Conservation (phyloP, 1,140 invertebrate species). For the Drosophila triauraria region DNA sequence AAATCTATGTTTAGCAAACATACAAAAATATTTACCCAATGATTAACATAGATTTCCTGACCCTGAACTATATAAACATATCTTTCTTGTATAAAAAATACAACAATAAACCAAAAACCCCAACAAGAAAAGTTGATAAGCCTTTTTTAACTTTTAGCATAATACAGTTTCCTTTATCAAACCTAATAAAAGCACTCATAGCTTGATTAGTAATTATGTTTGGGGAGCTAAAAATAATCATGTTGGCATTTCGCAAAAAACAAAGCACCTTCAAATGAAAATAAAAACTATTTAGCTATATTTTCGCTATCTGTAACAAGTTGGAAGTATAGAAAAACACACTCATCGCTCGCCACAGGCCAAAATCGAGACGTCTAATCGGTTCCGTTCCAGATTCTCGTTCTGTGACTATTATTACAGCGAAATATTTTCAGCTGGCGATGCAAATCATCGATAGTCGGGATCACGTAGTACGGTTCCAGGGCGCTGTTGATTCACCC, state of each 20-base stretch:
- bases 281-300: no score
- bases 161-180: not conserved
- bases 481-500: slow-evolving; percentile 44
- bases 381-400: slow-evolving; percentile 49
- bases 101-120: not conserved
- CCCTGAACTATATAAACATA: not conserved
- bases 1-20: not conserved
- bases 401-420: slow-evolving; percentile 48
- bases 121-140: no score
- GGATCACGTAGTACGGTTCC: slow-evolving; percentile 37
- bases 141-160: no score
- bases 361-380: slow-evolving; percentile 44
- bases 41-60: not conserved
- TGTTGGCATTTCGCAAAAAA: no score
- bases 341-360: slow-evolving; percentile 28
- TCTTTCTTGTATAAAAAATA: no score
- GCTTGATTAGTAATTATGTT: not conserved
- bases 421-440: slow-evolving; percentile 27
- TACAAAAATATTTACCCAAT: not conserved
- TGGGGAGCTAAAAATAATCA: no score
- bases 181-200: not conserved
- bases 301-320: slow-evolving; percentile 1
- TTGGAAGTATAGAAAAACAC: not conserved
- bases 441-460: slow-evolving; percentile 23
- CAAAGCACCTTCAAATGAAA: no score